Evolutionary conservation across 37 sponge, comb jelly and placozoan genomes (phyloP).

Genomic region (Hexactinellida sp.): DNA sequence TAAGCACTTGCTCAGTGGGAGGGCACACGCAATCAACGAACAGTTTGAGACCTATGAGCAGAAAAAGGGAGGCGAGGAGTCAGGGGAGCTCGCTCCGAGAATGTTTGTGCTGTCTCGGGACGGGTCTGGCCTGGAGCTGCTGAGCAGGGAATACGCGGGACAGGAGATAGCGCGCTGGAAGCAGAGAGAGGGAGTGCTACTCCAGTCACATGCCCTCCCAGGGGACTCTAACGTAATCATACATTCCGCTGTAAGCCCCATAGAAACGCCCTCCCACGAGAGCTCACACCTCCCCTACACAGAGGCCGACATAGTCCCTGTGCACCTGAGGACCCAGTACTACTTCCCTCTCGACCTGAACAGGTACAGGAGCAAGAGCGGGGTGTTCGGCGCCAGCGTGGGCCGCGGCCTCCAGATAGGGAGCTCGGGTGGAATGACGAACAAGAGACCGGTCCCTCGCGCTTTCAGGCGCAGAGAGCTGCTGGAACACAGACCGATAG

Average conservation of each 20-base stretch:
- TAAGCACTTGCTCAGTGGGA: neutral
- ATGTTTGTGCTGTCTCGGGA: slow-evolving; percentile 1
- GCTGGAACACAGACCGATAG: neutral
- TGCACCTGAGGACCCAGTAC: neutral
- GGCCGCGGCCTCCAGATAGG: neutral
- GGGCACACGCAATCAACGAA: neutral
- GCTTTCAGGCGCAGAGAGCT: neutral
- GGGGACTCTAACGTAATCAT: neutral
- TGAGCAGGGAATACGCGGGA: neutral
- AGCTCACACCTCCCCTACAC: neutral
- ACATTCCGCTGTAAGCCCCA: neutral
- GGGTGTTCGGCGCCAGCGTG: neutral
- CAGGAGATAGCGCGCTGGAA: neutral
- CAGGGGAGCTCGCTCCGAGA: neutral
- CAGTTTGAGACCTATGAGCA: neutral
- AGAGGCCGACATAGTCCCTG: neutral
- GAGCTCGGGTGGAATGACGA: neutral
- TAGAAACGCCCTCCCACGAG: neutral
- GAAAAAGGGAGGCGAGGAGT: neutral
- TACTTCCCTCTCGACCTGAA: neutral
- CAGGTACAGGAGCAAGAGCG: neutral
- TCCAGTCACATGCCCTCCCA: slow-evolving; percentile 1
- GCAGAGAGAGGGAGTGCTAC: neutral
- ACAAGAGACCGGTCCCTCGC: neutral
- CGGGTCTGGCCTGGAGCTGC: neutral